Base-by-base conservation (phyloP, 2,113 vertebrate genomes). In the Scolopax mira region DNA sequence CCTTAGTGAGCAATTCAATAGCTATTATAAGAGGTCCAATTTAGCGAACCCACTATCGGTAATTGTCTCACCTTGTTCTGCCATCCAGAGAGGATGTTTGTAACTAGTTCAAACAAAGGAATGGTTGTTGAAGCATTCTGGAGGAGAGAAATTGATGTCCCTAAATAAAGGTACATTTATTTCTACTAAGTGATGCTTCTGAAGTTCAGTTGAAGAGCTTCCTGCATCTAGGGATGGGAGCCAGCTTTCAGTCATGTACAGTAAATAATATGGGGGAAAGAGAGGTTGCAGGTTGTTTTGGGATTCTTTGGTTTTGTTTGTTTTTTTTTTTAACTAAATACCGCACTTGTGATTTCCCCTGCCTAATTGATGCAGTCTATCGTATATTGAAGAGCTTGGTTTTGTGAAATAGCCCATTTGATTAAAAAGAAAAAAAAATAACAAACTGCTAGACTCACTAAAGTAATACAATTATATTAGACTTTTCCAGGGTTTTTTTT, bases 231-330 rank as follows among this genome's bases (percentile, higher is more conserved):
- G 30, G 8, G 39, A 69, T 2, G 13, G 22, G 19, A 89, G 16
- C 8, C 72, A 30, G 51, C 44, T 41, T 73, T 35, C 37, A n/a
- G 9, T 10, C 28, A 65, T 4, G 3, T 17, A 41, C 0, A 1
- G 9, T 15, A 62, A 74, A 30, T 5, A 39, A 42, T 6, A 4
- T 7, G 19, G 4, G 17, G 10, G 11, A 3, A 18, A n/a, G 49
- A 19, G 35, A 44, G 14, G 14, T 3, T 46, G 3, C 3, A 4
- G 13, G 11, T 3, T 42, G 33, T 5, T 67, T 6, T 23, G 37
- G 2, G 4, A 4, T 8, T 22, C 25, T 19, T 37, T 57, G 8
- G 4, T 3, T 0, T 23, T 14, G 4, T 9, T 22, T 58, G 64
- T 60, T 57, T 14, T 6, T 9, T 22, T 58, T 69, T 60, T 57